Base-by-base conservation (phyloP, 2,113 vertebrate species). In the Peromyscus leucopus region DNA sequence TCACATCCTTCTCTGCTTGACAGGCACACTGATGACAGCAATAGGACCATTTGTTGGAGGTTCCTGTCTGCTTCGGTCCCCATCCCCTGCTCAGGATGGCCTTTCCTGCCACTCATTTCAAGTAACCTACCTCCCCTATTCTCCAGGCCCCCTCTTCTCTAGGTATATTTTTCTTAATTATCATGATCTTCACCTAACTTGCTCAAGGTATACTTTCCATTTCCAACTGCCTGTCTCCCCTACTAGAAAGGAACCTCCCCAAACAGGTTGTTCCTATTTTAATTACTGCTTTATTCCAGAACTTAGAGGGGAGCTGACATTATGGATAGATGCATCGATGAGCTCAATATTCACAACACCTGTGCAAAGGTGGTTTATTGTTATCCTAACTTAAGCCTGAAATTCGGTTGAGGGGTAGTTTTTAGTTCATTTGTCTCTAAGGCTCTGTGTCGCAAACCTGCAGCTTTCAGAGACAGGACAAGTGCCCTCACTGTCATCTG, bases 11-110 rank as follows among this genome's bases (percentile, higher is more conserved):
- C 26, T 65, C 28, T 17, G 15, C 0, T 3, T 33, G 39, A 4
- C 48, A 57, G 9, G 1, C 1, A 15, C 46, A 57, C 24, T 1
- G 21, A 0, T 1, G 3, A 31, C 0, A 2, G 59, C 19, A 13
- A 11, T 3, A 12, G 22, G 3, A 0, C 48, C 59, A 1, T 8
- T 12, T 48, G 33, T 2, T 48, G 46, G 1, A 5, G 26, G 21
- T 63, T 69, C 11, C 83, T 89, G 51, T 72, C 22, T 74, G 57
- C 71, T 39, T 0, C 0, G 36, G 71, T 55, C 42, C 31, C 51
- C 5, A 33, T 15, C 55, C 22, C 61, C 46, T 33, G 10, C 55
- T 71, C 13, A 10, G 2, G n/a, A 2, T 24, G 82, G 3, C 31
- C 51, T 59, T 76, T 16, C 57, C 89, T 63, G 22, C 5, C 33